Conservation (phyloP, 2,797 vertebrate species). For the Siniperca undulata region DNA sequence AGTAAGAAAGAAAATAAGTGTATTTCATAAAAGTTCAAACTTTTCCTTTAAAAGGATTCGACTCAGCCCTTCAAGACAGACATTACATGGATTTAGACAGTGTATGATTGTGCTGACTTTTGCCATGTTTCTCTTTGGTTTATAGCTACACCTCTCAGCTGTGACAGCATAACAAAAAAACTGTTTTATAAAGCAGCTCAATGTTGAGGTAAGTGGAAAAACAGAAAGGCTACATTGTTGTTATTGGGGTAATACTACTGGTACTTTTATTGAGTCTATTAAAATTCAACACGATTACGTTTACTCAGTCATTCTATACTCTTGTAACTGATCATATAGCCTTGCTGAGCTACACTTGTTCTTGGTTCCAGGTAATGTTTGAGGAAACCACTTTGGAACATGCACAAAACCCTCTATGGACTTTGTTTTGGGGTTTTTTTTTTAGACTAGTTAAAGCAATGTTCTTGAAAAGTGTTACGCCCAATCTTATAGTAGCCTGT, state of each 20-base stretch:
- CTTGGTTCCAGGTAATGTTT: slow-evolving; percentile 31
- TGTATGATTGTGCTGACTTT: slow-evolving; percentile 42
- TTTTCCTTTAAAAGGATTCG: slow-evolving; percentile 13
- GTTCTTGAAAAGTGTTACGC: slow-evolving; percentile 37
- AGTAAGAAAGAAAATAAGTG: background rate
- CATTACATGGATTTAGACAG: slow-evolving; percentile 40
- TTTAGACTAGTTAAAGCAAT: slow-evolving; percentile 47
- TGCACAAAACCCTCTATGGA: slow-evolving; percentile 7
- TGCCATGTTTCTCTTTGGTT: slow-evolving; percentile 52
- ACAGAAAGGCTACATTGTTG: slow-evolving; percentile 68
- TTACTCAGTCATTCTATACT: slow-evolving; percentile 29
- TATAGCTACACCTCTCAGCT: slow-evolving; percentile 53
- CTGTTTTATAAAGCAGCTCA: slow-evolving; percentile 71
- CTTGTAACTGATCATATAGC: background rate
- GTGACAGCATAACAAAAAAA: slow-evolving; percentile 73
- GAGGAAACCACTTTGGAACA: slow-evolving; percentile 45
- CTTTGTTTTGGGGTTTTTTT: slow-evolving; percentile 18
- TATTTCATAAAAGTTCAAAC: background rate
- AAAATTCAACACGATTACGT: slow-evolving; percentile 47
- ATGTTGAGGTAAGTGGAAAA: slow-evolving; percentile 83
- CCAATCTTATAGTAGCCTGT: slow-evolving; percentile 36
- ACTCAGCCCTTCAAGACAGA: slow-evolving; percentile 33
- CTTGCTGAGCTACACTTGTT: background rate
- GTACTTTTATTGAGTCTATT: slow-evolving; percentile 56
- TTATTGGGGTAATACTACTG: slow-evolving; percentile 49